phyloP scores from a whole-genome alignment of 37 sponge, comb jelly and placozoan species.

The Ephydatia muelleri region DNA sequence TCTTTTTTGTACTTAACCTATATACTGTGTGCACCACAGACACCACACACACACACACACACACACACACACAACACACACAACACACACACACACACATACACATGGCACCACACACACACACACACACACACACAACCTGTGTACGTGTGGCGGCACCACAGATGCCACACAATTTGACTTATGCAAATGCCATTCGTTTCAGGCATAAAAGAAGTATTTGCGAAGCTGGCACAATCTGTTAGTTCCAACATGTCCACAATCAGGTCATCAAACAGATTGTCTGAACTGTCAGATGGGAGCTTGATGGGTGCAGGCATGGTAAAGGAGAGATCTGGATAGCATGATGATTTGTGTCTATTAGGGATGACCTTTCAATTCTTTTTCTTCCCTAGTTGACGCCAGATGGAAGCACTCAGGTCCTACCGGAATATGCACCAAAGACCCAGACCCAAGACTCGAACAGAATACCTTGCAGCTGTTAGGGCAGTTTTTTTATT shows the following conservation, averaged over 20 bases:
- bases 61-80: not conserved
- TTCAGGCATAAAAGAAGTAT: not conserved
- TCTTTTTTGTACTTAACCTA: no score
- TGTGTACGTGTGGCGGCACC: not conserved
- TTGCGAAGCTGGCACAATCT: not conserved
- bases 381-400: not conserved
- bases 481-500: not conserved
- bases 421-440: not conserved
- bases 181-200: no score
- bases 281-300: not conserved
- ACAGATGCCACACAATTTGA: not conserved
- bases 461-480: not conserved
- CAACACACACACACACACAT: not conserved
- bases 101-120: conserved; percentile 2
- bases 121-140: conserved; percentile 14
- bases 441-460: not conserved
- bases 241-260: not conserved
- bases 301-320: not conserved
- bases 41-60: conserved; percentile 9
- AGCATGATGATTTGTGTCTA: not conserved
- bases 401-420: not conserved
- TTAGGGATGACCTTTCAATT: not conserved
- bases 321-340: not conserved
- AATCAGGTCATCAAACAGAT: not conserved
- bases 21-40: no score